These are phyloP conservation scores for Agrilus planipennis DNA, from an alignment of 1,140 invertebrate species.

Conservation along the genomic window DNA sequence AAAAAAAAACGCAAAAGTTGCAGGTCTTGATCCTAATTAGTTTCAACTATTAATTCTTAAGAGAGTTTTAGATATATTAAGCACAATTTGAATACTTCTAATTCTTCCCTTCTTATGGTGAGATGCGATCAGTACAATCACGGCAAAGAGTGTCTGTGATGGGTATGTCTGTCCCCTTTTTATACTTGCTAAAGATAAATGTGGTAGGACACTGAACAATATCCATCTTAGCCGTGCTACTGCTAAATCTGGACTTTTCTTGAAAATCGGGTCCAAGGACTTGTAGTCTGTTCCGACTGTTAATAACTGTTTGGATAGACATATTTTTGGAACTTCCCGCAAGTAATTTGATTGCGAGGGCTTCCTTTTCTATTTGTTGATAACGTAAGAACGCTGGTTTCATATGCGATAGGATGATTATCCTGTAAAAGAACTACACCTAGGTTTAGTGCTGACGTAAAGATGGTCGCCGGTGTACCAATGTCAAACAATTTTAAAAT, in stretches of 20 bases:
- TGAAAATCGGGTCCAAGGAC: constrained; percentile 18
- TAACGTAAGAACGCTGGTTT: constrained; percentile 26
- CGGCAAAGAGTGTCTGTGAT: constrained; percentile 2
- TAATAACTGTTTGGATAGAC: constrained; percentile 23
- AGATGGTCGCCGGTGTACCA: constrained; percentile 15
- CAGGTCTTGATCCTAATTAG: background rate
- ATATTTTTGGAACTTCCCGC: constrained; percentile 31
- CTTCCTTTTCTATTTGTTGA: constrained; percentile 37
- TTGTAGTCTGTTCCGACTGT: constrained; percentile 33
- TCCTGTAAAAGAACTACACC: constrained; percentile 21
- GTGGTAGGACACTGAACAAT: background rate
- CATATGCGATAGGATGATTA: constrained; percentile 30
- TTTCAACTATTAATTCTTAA: background rate
- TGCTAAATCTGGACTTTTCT: constrained; percentile 24
- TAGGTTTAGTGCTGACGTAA: constrained; percentile 24
- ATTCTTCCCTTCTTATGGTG: background rate
- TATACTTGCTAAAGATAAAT: background rate
- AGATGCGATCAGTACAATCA: background rate
- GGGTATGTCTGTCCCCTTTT: constrained; percentile 3
- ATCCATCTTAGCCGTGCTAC: background rate
- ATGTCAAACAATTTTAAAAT: constrained; percentile 23
- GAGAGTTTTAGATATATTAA: background rate
- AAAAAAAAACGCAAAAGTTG: background rate
- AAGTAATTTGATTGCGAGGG: constrained; percentile 32
- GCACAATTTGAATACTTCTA: background rate